Percentiles rank a stretch among this genome's conserved stretches.
These are phyloP conservation scores for Pyxicephalus adspersus DNA, from an alignment of 2,113 vertebrate species.

Conservation along the genomic window DNA sequence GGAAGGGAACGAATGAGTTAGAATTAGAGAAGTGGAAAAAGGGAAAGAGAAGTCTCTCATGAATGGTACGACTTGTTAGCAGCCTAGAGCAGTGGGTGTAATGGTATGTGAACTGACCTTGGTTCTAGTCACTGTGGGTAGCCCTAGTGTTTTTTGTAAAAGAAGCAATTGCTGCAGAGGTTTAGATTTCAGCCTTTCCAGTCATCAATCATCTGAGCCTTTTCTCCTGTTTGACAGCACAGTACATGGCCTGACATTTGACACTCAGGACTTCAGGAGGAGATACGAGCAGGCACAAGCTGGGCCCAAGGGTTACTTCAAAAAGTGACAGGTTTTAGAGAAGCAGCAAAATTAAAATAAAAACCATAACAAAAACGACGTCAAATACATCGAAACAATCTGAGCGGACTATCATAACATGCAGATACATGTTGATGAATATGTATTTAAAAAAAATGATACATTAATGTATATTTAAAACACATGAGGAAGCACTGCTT, in stretches of 20 bases:
- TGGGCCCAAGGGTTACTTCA: slow-evolving; percentile 80
- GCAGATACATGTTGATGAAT: slow-evolving; percentile 29
- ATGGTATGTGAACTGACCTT: slow-evolving; percentile 88
- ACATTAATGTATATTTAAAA: slow-evolving; percentile 40
- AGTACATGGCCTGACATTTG: slow-evolving; percentile 99
- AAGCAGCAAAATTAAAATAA: slow-evolving; percentile 53
- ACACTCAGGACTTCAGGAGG: slow-evolving; percentile 88
- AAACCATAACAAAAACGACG: slow-evolving; percentile 52
- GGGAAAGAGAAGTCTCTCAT: slow-evolving; percentile 67
- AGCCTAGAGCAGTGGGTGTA: slow-evolving; percentile 78
- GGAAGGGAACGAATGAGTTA: slow-evolving; percentile 55
- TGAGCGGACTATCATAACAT: slow-evolving; percentile 54
- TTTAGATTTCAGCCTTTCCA: slow-evolving; percentile 97
- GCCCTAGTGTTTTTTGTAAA: slow-evolving; percentile 90
- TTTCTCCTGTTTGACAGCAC: slow-evolving; percentile 99
- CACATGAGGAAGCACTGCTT: slow-evolving; percentile 30
- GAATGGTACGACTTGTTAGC: slow-evolving; percentile 76
- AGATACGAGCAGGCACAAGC: slow-evolving; percentile 82
- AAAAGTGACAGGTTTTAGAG: slow-evolving; percentile 24
- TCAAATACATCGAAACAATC: slow-evolving; percentile 62
- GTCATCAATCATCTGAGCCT: slow-evolving; percentile 98
- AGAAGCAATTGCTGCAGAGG: slow-evolving; percentile 96
- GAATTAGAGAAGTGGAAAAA: slow-evolving; percentile 60
- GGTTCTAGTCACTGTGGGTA: slow-evolving; percentile 85
- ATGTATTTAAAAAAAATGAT: slow-evolving; percentile 18